Evolutionary conservation across 2,797 vertebrate genomes (phyloP).

Genomic region (Xiphophorus birchmanni): DNA sequence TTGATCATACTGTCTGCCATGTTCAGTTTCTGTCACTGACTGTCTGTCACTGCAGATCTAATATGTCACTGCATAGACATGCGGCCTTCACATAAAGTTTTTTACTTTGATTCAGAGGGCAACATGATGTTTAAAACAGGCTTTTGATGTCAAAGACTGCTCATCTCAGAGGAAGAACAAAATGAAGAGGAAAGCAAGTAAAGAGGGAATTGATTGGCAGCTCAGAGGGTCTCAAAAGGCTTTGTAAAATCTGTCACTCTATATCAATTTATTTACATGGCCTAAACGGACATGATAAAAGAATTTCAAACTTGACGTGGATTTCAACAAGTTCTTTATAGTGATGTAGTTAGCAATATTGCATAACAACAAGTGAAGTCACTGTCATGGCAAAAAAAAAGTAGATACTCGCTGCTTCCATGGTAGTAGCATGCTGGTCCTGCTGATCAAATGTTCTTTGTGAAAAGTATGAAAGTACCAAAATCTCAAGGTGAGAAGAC

Average conservation of each 20-base stretch:
- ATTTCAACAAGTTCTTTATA: conserved; percentile 9
- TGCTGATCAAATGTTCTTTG: not conserved
- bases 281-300: conserved; percentile 48
- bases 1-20: conserved; percentile 49
- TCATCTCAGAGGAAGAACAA: conserved; percentile 60
- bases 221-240: conserved; percentile 60
- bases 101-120: conserved; percentile 58
- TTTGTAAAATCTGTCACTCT: conserved; percentile 65
- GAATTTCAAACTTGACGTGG: conserved; percentile 14
- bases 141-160: conserved; percentile 63
- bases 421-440: not conserved
- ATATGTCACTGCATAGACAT: conserved; percentile 18
- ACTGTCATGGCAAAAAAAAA: not conserved
- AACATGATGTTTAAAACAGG: conserved; percentile 55
- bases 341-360: not conserved
- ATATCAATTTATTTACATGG: conserved; percentile 47
- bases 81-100: conserved; percentile 37
- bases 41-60: conserved; percentile 48
- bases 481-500: not conserved
- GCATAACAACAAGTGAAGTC: not conserved
- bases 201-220: conserved; percentile 67
- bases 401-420: not conserved
- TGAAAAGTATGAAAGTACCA: not conserved
- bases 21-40: conserved; percentile 50
- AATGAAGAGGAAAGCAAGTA: conserved; percentile 67